These are phyloP conservation scores for Synanthedon formicaeformis DNA, from an alignment of 2,888 invertebrate species.

Conservation along the genomic window DNA sequence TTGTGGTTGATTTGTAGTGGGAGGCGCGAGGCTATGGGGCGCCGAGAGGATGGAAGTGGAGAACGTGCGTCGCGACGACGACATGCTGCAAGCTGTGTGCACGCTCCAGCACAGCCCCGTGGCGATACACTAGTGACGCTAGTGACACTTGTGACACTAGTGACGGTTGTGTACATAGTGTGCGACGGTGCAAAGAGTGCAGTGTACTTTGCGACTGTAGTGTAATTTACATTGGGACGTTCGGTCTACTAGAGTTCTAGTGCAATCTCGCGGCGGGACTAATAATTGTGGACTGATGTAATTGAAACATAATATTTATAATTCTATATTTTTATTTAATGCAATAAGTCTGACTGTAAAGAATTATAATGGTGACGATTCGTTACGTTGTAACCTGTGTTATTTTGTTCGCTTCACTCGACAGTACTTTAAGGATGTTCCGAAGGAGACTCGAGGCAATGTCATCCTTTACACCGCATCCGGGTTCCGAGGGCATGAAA, in stretches of 20 bases:
- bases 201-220: conserved; percentile 8
- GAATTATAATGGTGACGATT: conserved; percentile 49
- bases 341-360: conserved; percentile 68
- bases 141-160: conserved; percentile 60
- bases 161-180: conserved; percentile 9
- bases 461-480: conserved; percentile 27
- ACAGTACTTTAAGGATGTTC: conserved; percentile 55
- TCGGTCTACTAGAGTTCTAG: conserved; percentile 14
- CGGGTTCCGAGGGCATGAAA: conserved; percentile 56
- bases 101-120: conserved; percentile 90
- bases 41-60: conserved; percentile 82
- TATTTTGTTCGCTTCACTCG: conserved; percentile 59
- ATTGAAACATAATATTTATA: conserved; percentile 54
- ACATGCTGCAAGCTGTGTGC: conserved; percentile 85
- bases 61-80: conserved; percentile 51
- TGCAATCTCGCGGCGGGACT: conserved; percentile 16
- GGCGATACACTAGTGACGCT: conserved; percentile 78
- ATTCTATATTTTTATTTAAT: conserved; percentile 67
- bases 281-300: conserved; percentile 23
- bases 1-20: conserved; percentile 24
- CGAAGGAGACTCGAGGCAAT: conserved; percentile 22
- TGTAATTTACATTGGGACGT: conserved; percentile 13
- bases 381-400: conserved; percentile 59
- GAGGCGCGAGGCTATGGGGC: conserved; percentile 27
- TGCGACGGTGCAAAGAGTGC: conserved; percentile 6